A percentile compares a stretch with the other conserved stretches of the same genome.
These are phyloP conservation scores for Hystrix cristata DNA, from an alignment of 2,113 vertebrate genomes.

Conservation along the genomic window DNA sequence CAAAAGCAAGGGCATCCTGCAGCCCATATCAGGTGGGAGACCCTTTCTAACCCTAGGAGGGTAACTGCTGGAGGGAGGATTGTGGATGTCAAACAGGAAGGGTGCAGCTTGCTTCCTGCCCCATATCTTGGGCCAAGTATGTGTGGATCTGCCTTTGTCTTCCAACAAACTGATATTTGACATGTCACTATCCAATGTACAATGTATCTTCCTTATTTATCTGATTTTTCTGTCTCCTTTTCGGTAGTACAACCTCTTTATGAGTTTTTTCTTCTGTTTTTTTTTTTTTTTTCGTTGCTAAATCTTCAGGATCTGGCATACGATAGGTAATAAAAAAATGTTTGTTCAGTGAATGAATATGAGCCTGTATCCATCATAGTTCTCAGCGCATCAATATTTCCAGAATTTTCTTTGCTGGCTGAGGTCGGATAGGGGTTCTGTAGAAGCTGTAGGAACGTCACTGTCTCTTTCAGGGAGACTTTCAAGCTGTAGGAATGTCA, in stretches of 20 bases:
- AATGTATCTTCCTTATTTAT: not conserved
- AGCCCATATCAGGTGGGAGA: not conserved
- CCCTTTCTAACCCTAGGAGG: not conserved
- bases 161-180: not conserved
- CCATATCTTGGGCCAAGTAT: not conserved
- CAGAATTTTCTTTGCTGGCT: not conserved
- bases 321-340: not conserved
- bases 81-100: not conserved
- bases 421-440: not conserved
- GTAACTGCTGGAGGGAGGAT: not conserved
- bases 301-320: not conserved
- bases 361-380: not conserved
- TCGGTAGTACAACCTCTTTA: not conserved
- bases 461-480: not conserved
- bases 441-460: not conserved
- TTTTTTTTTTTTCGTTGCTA: not conserved
- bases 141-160: not conserved
- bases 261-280: too few relatives aligned
- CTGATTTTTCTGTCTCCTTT: not conserved
- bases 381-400: not conserved
- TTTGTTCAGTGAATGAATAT: not conserved
- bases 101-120: not conserved
- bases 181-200: rapidly evolving
- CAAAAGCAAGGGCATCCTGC: rapidly evolving
- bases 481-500: not conserved